A percentile compares a stretch with the other conserved stretches of the same genome.
phyloP scores from a whole-genome alignment of 1,140 invertebrate species.

The Melitaea cinxia region DNA sequence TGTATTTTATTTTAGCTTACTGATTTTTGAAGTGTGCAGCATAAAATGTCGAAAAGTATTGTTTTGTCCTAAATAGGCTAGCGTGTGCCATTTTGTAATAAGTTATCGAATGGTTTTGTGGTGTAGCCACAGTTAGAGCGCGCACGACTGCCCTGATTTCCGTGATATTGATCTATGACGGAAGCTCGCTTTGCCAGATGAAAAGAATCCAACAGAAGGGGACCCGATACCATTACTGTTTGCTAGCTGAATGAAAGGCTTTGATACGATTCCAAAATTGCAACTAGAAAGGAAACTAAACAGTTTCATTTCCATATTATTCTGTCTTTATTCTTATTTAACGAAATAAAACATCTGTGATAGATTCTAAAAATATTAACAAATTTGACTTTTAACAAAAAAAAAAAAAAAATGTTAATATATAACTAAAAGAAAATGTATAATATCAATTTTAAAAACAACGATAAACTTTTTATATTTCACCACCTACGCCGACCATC shows the following conservation, averaged over 20 bases:
- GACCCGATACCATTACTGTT: conserved; percentile 24
- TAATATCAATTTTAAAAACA: conserved; percentile 5
- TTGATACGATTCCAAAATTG: not conserved
- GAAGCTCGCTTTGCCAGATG: conserved; percentile 46
- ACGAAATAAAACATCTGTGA: not conserved
- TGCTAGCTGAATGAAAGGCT: conserved; percentile 14
- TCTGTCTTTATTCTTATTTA: not conserved
- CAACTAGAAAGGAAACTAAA: not conserved
- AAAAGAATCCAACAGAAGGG: conserved; percentile 39
- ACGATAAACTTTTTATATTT: conserved; percentile 27
- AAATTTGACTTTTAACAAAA: no score
- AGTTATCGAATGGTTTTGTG: conserved; percentile 59
- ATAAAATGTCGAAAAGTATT: not conserved
- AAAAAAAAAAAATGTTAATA: not conserved
- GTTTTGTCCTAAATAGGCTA: not conserved
- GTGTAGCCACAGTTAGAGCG: conserved; percentile 51
- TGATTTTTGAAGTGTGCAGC: no score
- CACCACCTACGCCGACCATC: conserved; percentile 30
- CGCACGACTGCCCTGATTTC: conserved; percentile 63
- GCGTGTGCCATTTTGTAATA: conserved; percentile 46
- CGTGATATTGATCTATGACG: conserved; percentile 64
- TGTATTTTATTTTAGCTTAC: no score
- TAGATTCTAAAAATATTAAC: no score
- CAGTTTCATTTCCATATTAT: not conserved
- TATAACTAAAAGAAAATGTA: not conserved